Conservation (phyloP, 2,888 invertebrate genomes). For the Unio delphinus region DNA sequence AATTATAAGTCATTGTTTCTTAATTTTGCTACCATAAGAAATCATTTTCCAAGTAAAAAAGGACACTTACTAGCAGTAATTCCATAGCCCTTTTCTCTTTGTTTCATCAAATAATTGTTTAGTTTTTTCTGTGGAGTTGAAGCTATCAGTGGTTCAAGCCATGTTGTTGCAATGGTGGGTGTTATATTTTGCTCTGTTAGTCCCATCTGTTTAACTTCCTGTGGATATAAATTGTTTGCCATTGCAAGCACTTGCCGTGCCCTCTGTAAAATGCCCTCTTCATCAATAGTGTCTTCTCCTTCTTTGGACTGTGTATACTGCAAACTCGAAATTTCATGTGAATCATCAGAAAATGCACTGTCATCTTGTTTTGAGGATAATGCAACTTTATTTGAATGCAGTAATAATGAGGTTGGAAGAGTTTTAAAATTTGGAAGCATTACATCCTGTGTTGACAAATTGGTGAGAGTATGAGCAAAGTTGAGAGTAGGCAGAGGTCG, state of each 20-base stretch:
- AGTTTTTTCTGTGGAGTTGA: slow-evolving; percentile 3
- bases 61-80: slow-evolving; percentile 20
- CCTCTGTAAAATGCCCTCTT: slow-evolving; percentile 42
- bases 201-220: slow-evolving; percentile 7
- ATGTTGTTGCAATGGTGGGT: slow-evolving; percentile 1
- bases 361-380: slow-evolving; percentile 11
- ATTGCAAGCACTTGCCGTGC: slow-evolving; percentile 43
- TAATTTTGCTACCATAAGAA: too few species aligned
- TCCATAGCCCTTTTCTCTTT: slow-evolving; percentile 1
- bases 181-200: slow-evolving; percentile 8
- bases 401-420: too few species aligned
- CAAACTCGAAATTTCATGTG: slow-evolving; percentile 6
- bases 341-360: slow-evolving; percentile 33
- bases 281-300: slow-evolving; percentile 15
- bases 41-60: too few species aligned
- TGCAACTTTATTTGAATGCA: too few species aligned
- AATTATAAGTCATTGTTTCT: too few species aligned
- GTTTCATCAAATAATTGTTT: background rate
- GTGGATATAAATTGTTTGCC: slow-evolving; percentile 42
- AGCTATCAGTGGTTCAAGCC: slow-evolving; percentile 1
- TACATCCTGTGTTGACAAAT: too few species aligned
- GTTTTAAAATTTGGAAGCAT: too few species aligned
- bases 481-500: background rate
- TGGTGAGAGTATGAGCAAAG: too few species aligned
- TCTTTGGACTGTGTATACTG: slow-evolving; percentile 14